phyloP scores from a whole-genome alignment of 2,888 invertebrate species.

The Leptothorax acervorum region DNA sequence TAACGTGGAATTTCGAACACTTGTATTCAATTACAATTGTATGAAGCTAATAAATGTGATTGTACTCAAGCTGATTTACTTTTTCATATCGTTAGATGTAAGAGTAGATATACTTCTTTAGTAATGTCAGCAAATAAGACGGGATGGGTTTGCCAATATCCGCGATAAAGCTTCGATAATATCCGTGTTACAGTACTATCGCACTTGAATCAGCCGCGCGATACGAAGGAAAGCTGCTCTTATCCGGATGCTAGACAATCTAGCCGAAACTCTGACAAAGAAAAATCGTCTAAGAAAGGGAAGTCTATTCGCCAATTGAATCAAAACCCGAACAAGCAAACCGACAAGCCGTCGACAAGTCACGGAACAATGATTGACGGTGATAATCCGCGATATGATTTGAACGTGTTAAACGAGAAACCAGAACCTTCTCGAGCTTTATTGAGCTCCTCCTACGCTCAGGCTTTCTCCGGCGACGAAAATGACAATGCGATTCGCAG shows the following conservation, averaged over 20 bases:
- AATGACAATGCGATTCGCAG: not conserved
- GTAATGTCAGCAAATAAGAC: not conserved
- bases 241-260: not conserved
- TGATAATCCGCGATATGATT: not conserved
- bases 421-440: not conserved
- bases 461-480: not conserved
- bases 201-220: conserved; percentile 6
- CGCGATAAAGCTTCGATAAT: conserved; percentile 1
- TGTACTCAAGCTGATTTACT: not conserved
- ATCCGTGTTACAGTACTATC: conserved; percentile 61
- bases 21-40: not conserved
- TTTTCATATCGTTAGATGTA: conserved; percentile 12
- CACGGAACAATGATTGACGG: not conserved
- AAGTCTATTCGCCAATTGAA: conserved; percentile 42
- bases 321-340: not conserved
- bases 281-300: not conserved
- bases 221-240: conserved; percentile 43
- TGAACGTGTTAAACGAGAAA: not conserved
- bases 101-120: not conserved
- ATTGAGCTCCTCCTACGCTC: not conserved
- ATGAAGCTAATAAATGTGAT: not conserved
- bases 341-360: conserved; percentile 32
- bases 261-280: not conserved
- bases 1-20: not conserved
- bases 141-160: not conserved